Percentiles rank a stretch among this genome's conserved stretches.
phyloP scores from a whole-genome alignment of 2,113 vertebrate genomes.

The Garra rufa region DNA sequence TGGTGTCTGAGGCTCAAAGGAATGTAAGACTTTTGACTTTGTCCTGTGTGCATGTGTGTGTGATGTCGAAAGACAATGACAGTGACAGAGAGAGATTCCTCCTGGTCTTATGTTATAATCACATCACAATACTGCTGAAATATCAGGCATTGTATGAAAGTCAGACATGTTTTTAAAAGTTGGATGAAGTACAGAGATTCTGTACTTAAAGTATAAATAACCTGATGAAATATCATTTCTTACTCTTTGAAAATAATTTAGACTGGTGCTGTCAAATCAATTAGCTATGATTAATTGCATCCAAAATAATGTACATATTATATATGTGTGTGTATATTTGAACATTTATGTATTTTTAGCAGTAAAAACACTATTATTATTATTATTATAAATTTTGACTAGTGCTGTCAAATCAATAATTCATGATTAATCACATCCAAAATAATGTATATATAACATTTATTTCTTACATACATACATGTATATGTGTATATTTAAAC shows the following conservation, averaged over 20 bases:
- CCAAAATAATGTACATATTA: no score
- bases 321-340: no score
- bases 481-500: no score
- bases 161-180: neutral
- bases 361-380: no score
- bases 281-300: no score
- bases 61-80: slow-evolving; percentile 6
- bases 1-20: slow-evolving; percentile 27
- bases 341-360: no score
- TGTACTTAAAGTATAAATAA: neutral
- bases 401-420: no score
- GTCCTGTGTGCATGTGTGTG: slow-evolving; percentile 9
- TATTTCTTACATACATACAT: no score
- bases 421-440: no score
- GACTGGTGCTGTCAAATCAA: no score
- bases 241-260: neutral
- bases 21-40: slow-evolving; percentile 27
- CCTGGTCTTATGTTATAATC: neutral
- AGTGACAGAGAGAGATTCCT: slow-evolving; percentile 5
- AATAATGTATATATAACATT: no score
- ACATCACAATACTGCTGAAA: neutral
- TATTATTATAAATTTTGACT: no score
- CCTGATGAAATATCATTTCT: neutral
- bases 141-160: neutral
- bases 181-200: neutral